phyloP scores from a whole-genome alignment of 2,113 vertebrate species.

The Takifugu flavidus region DNA sequence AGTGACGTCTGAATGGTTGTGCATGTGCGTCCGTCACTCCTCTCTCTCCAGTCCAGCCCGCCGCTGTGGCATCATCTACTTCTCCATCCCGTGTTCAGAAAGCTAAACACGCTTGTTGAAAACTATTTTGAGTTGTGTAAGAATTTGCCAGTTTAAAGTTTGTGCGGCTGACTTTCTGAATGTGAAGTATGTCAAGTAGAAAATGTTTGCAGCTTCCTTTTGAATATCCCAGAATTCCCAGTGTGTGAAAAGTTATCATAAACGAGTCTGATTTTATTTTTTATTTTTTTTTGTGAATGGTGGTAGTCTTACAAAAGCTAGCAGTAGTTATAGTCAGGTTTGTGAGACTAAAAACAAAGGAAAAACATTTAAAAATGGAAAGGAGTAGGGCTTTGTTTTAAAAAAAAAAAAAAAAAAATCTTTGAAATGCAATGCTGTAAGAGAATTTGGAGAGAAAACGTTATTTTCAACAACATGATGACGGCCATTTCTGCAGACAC shows the following conservation, averaged over 20 bases:
- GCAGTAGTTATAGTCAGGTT: constrained; percentile 72
- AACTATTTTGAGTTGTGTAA: constrained; percentile 33
- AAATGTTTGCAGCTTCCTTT: constrained; percentile 78
- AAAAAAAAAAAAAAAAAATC: constrained; percentile 40
- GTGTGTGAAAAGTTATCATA: constrained; percentile 74
- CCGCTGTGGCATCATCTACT: constrained; percentile 64
- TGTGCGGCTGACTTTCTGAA: constrained; percentile 80
- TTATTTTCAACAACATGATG: constrained; percentile 32
- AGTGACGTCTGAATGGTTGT: constrained; percentile 89
- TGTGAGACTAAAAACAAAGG: constrained; percentile 69
- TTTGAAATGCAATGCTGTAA: constrained; percentile 59
- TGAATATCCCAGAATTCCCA: constrained; percentile 65
- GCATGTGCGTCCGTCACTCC: constrained; percentile 89
- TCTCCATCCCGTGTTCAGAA: constrained; percentile 77
- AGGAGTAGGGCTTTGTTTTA: constrained; percentile 70
- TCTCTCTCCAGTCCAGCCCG: constrained; percentile 79
- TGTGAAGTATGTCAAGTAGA: constrained; percentile 78
- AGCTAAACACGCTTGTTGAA: constrained; percentile 57
- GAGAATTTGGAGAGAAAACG: constrained; percentile 24
- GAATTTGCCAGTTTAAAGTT: constrained; percentile 61
- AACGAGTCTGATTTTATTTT: constrained; percentile 77
- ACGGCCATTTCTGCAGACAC: constrained; percentile 50
- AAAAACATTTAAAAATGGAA: constrained; percentile 29
- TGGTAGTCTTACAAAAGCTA: constrained; percentile 68
- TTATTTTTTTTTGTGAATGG: constrained; percentile 67